phyloP scores from a whole-genome alignment of 2,113 vertebrate genomes.

The Azemiops feae region DNA sequence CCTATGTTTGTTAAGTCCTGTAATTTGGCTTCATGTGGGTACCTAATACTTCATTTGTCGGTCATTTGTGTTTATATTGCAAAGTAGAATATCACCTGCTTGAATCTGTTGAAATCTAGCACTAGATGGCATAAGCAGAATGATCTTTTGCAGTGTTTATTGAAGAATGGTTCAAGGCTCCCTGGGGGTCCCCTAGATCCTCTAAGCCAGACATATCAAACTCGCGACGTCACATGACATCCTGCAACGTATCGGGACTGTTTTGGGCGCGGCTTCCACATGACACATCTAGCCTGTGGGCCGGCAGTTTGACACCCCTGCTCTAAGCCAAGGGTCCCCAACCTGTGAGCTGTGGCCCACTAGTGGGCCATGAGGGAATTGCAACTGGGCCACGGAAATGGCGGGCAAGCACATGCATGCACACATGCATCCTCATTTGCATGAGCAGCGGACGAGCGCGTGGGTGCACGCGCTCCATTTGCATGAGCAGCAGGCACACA shows the following conservation, averaged over 20 bases:
- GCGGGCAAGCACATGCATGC: fast-evolving
- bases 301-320: no score
- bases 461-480: neutral
- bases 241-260: no score
- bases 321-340: neutral
- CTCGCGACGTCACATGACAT: no score
- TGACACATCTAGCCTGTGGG: no score
- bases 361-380: neutral
- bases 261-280: no score
- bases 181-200: neutral
- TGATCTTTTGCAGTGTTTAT: constrained; percentile 17
- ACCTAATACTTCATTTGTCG: constrained; percentile 48
- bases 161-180: neutral
- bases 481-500: neutral
- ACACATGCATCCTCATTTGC: neutral
- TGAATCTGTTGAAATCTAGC: constrained; percentile 59
- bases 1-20: neutral
- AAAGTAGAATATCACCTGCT: constrained; percentile 54
- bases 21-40: constrained; percentile 40
- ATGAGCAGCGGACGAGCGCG: neutral
- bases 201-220: no score
- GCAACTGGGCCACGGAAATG: neutral
- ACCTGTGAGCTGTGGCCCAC: neutral
- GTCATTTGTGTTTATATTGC: constrained; percentile 53
- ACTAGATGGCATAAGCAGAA: constrained; percentile 46